Evolutionary conservation across 2,888 invertebrate species (phyloP).

Genomic region (Thyatira batis): DNA sequence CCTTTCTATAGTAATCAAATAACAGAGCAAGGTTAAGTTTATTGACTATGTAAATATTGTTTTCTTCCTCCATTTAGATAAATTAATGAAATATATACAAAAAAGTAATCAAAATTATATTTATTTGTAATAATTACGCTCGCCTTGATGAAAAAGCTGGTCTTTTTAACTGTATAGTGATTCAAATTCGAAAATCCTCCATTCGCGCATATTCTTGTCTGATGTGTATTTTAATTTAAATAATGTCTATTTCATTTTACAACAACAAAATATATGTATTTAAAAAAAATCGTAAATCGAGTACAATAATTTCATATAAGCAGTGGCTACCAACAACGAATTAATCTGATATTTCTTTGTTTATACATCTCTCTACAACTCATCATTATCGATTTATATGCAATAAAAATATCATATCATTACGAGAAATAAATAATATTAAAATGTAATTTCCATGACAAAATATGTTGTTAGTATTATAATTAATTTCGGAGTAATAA

Average conservation of each 20-base stretch:
- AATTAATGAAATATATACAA: no score
- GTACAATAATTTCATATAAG: constrained; percentile 34
- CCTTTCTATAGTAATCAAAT: background rate
- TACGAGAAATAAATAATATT: constrained; percentile 23
- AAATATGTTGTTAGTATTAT: constrained; percentile 3
- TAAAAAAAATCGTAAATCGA: constrained; percentile 24
- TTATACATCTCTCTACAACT: background rate
- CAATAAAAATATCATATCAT: constrained; percentile 40
- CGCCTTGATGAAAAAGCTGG: background rate
- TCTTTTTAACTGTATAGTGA: background rate
- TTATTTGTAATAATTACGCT: no score
- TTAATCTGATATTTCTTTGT: background rate
- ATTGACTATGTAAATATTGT: no score
- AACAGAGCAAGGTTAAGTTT: no score
- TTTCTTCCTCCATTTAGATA: no score
- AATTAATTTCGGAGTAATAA: constrained; percentile 9
- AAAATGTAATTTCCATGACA: constrained; percentile 32
- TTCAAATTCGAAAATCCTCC: constrained; percentile 6
- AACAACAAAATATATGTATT: constrained; percentile 10
- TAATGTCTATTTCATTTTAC: constrained; percentile 5
- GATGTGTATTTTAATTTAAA: background rate
- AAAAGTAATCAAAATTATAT: no score
- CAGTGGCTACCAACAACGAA: constrained; percentile 9
- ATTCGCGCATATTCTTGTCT: constrained; percentile 25
- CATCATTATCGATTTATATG: constrained; percentile 14